Conservation (phyloP, 2,113 vertebrate genomes). For the Hipposideros armiger region DNA sequence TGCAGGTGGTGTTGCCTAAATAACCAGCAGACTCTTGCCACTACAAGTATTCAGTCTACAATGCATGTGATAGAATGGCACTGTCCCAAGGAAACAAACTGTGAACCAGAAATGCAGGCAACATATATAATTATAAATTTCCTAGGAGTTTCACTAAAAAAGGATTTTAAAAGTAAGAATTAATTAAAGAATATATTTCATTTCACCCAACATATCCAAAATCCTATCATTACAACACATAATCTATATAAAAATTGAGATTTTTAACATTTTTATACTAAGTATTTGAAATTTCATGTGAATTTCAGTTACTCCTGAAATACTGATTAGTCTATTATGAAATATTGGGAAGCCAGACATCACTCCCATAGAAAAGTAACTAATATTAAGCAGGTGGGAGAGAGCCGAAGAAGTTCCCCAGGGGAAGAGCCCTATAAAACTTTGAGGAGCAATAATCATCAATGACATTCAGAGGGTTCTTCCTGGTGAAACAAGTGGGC, state of each 20-base stretch:
- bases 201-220: background rate
- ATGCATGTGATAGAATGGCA: background rate
- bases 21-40: background rate
- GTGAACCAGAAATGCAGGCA: background rate
- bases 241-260: background rate
- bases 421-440: background rate
- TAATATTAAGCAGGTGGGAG: background rate
- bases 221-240: background rate
- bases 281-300: background rate
- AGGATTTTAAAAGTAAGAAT: background rate
- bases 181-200: background rate
- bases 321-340: background rate
- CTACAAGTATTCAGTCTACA: background rate
- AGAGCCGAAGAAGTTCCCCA: background rate
- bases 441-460: background rate
- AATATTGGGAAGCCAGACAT: background rate
- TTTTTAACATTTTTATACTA: background rate
- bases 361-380: background rate
- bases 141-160: background rate
- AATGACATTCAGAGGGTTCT: background rate
- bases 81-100: background rate
- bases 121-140: background rate
- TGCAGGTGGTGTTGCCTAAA: background rate
- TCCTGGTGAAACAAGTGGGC: fast-evolving
- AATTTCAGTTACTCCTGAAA: background rate